Evolutionary conservation across 2,888 invertebrate genomes (phyloP).

Genomic region (Noctua comes): DNA sequence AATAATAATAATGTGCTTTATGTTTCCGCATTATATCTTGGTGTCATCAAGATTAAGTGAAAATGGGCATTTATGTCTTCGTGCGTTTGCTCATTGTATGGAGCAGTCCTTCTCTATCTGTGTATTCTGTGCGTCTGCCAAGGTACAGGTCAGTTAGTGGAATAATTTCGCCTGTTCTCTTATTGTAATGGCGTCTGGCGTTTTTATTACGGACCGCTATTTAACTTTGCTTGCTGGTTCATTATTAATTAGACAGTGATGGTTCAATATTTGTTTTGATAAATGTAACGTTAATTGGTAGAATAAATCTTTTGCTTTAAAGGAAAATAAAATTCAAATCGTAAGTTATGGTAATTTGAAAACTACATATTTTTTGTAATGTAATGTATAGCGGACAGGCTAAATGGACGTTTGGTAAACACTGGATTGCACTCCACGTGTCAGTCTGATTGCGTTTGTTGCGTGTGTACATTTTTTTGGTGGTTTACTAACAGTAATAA

Average conservation of each 20-base stretch:
- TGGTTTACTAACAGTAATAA: no score
- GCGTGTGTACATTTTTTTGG: no score
- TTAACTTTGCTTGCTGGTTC: constrained; percentile 29
- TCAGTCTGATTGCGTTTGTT: no score
- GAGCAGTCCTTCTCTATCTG: not conserved
- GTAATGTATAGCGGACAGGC: no score
- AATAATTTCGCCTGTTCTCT: constrained; percentile 58
- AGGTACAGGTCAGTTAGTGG: constrained; percentile 46
- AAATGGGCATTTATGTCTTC: not conserved
- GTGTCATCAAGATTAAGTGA: not conserved
- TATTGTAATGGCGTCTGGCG: constrained; percentile 41
- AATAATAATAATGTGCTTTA: not conserved
- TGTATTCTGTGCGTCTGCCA: not conserved
- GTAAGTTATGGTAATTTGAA: no score
- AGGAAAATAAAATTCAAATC: no score
- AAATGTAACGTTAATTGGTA: not conserved
- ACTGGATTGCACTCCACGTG: no score
- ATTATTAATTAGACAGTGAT: constrained; percentile 28
- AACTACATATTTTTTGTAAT: no score
- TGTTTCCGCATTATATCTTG: not conserved
- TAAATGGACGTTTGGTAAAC: no score
- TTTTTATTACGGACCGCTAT: constrained; percentile 39
- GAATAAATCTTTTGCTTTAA: not conserved
- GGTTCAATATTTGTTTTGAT: constrained; percentile 1
- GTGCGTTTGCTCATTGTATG: not conserved